These are phyloP conservation scores for Drosophila tropicalis DNA, from an alignment of 1,140 invertebrate species.

Conservation along the genomic window DNA sequence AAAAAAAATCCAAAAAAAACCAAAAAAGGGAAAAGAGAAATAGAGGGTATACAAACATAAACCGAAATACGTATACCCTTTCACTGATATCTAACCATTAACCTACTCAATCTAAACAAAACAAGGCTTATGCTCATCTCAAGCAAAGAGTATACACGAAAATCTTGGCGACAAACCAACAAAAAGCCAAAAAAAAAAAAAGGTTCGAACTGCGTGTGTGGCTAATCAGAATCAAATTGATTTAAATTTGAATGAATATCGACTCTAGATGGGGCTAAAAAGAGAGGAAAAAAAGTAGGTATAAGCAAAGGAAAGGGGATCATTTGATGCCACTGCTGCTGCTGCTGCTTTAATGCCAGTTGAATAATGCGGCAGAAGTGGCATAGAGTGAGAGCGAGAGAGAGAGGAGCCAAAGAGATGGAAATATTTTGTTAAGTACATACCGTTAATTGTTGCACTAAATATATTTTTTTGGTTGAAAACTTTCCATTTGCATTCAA, in stretches of 20 bases:
- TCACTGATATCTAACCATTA: no score
- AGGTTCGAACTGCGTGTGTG: slow-evolving; percentile 73
- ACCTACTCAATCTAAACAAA: no score
- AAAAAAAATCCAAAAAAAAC: slow-evolving; percentile 17
- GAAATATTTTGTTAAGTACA: neutral
- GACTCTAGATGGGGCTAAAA: slow-evolving; percentile 44
- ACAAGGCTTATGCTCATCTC: neutral
- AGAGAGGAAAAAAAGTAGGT: slow-evolving; percentile 41
- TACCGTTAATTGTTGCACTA: slow-evolving; percentile 11
- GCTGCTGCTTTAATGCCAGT: slow-evolving; percentile 26
- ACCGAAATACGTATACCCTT: neutral
- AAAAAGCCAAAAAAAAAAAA: slow-evolving; percentile 35
- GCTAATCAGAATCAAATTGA: slow-evolving; percentile 80
- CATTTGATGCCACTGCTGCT: slow-evolving; percentile 10
- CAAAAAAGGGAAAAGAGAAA: neutral
- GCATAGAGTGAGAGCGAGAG: neutral
- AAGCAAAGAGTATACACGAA: slow-evolving; percentile 6
- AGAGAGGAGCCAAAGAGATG: neutral
- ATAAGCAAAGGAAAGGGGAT: slow-evolving; percentile 37
- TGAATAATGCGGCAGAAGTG: slow-evolving; percentile 20
- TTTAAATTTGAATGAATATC: slow-evolving; percentile 76
- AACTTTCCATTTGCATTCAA: slow-evolving; percentile 1
- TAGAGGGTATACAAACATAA: slow-evolving; percentile 16
- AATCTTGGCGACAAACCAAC: slow-evolving; percentile 48
- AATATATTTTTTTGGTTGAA: neutral